phyloP scores from a whole-genome alignment of 2,797 vertebrate species.

The Arctocebus calabarensis region DNA sequence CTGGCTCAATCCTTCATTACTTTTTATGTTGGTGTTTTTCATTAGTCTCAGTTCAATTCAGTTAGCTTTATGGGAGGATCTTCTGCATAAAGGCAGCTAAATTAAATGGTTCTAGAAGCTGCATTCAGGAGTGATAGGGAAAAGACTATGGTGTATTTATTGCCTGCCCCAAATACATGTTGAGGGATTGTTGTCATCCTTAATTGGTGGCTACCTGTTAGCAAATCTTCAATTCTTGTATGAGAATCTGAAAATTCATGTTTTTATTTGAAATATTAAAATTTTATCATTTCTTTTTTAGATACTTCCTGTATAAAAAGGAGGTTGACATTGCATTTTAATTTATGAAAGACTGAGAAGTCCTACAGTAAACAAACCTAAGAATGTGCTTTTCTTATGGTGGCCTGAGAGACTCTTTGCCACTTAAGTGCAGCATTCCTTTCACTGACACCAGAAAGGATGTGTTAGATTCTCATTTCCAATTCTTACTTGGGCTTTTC shows the following conservation, averaged over 20 bases:
- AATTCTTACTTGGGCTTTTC: background rate
- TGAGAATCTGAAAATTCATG: conserved; percentile 11
- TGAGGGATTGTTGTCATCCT: background rate
- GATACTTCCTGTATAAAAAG: background rate
- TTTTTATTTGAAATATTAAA: conserved; percentile 49
- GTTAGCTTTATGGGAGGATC: background rate
- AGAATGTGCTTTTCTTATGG: background rate
- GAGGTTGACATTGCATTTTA: conserved; percentile 6
- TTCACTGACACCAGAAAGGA: background rate
- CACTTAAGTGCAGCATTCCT: background rate
- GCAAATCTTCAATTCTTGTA: background rate
- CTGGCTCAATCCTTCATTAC: background rate
- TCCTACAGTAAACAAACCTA: background rate
- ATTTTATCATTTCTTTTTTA: background rate
- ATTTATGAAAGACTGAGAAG: background rate
- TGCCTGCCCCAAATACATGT: background rate
- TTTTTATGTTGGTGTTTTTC: conserved; percentile 30
- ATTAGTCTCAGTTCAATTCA: background rate
- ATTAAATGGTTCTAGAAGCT: background rate
- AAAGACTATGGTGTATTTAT: background rate
- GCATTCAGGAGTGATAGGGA: background rate
- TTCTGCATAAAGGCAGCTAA: conserved; percentile 18
- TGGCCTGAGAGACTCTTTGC: background rate
- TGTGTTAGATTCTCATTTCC: background rate
- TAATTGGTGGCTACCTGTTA: background rate